Conservation (phyloP, 2,888 invertebrate genomes). For the Epirrhoe alternata region DNA sequence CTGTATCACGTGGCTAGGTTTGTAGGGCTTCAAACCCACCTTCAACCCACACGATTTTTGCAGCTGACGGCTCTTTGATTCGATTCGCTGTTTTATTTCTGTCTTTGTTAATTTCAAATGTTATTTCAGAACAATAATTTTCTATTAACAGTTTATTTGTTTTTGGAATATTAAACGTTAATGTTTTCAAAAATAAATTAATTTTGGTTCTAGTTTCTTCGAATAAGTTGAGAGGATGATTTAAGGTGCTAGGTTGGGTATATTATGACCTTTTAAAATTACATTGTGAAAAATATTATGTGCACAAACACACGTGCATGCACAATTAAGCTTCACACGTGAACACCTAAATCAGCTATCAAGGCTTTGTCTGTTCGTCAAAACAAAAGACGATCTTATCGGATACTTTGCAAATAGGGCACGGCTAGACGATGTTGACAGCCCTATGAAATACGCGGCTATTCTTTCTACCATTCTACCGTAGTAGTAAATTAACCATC, state of each 20-base stretch:
- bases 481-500: conserved; percentile 34
- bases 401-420: conserved; percentile 35
- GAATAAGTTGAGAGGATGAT: too few relatives aligned
- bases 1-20: conserved; percentile 3
- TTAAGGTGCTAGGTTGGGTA: too few relatives aligned
- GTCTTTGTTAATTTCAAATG: background rate
- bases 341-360: background rate
- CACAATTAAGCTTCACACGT: background rate
- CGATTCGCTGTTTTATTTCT: background rate
- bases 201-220: background rate
- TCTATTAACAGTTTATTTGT: background rate
- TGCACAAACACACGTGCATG: background rate
- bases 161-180: background rate
- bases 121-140: background rate
- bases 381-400: conserved; percentile 45
- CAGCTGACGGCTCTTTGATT: conserved; percentile 6
- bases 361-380: conserved; percentile 20
- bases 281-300: background rate
- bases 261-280: background rate
- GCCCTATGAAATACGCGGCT: conserved; percentile 41
- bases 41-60: background rate
- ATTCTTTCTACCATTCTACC: conserved; percentile 19
- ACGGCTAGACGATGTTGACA: conserved; percentile 41
- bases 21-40: conserved; percentile 1
- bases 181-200: background rate